Base-by-base conservation (phyloP, 2,888 invertebrate genomes). In the Aplocera efformata region DNA sequence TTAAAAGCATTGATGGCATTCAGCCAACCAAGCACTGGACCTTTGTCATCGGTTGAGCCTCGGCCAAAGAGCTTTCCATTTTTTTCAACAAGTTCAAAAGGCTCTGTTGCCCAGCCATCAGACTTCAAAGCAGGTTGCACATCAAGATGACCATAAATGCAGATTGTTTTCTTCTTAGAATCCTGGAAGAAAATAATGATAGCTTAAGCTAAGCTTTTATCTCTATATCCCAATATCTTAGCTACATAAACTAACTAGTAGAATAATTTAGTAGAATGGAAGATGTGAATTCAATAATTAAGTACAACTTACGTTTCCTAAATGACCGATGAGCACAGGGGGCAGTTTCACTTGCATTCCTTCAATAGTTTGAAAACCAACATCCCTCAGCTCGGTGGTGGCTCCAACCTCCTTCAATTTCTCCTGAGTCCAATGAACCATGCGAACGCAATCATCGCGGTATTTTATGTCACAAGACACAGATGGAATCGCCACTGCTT, bases 111-210 rank as follows among this genome's bases (percentile, higher is more conserved):
- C 99, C 99, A 99, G 0, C 98, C 99, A 88, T 98, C 98, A 48
- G 94, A 94, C 70, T 92, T 93, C 20, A 93, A 76, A 0, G 99
- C 99, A 6, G 99, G 99, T 75, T 99, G 99, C 0, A 99, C 99
- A 89, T 99, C 99, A 67, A 99, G 90, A 84, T 99, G 99, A 0
- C 99, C 99, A 78, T 99, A 99, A 41, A 99, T 90, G 42, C 96
- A 92, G 27, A 99, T 92, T 4, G 98, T 99, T 70, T 96, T 97
- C 85, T 98, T 99, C 25, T 90, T 90, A 0, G 92, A 86, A 70
- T 98, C 96, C 89, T 89, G 37, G 32, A 46, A 53, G 45, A 42
- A 11, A 13, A 32, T 13, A 26, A 28, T 27, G 6, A 36, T 8
- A 25, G 7, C 1, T 28, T n/a, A 10, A 13, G n/a, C n/a, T n/a